phyloP scores from a whole-genome alignment of 2,888 invertebrate genomes.

The Rhyacophila evoluta region DNA sequence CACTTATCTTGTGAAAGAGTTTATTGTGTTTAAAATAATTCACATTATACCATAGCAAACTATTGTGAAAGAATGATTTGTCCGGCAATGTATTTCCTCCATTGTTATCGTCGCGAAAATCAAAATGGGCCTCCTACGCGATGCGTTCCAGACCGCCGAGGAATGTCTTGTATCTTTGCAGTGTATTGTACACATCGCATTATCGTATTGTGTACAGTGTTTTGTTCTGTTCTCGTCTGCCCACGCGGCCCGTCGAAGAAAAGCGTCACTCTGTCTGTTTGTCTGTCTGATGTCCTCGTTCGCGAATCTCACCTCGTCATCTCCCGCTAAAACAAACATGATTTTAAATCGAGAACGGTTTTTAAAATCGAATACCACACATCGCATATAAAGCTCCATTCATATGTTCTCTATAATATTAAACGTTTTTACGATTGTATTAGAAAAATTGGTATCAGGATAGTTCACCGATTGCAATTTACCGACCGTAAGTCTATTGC shows the following conservation, averaged over 20 bases:
- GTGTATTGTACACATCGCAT: not conserved
- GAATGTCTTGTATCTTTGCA: not conserved
- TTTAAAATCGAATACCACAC: no score
- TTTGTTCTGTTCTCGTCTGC: slow-evolving; percentile 3
- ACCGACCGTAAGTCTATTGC: no score
- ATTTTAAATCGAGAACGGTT: no score
- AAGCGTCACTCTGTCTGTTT: slow-evolving; percentile 8
- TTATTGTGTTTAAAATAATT: no score
- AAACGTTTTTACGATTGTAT: no score
- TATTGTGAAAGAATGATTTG: not conserved
- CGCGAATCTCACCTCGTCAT: slow-evolving; percentile 4
- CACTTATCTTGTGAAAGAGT: no score
- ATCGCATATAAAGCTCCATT: no score
- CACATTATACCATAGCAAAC: not conserved
- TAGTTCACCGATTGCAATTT: no score
- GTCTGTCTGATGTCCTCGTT: slow-evolving; percentile 5
- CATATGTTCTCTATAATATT: no score
- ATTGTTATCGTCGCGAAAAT: not conserved
- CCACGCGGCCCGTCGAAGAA: not conserved
- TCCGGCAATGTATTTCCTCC: not conserved
- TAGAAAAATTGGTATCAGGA: no score
- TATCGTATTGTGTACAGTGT: not conserved
- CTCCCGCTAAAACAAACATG: not conserved
- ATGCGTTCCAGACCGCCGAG: slow-evolving; percentile 15
- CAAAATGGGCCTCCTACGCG: slow-evolving; percentile 9